phyloP scores from a whole-genome alignment of 1,140 invertebrate species.

The Hestina assimilis region DNA sequence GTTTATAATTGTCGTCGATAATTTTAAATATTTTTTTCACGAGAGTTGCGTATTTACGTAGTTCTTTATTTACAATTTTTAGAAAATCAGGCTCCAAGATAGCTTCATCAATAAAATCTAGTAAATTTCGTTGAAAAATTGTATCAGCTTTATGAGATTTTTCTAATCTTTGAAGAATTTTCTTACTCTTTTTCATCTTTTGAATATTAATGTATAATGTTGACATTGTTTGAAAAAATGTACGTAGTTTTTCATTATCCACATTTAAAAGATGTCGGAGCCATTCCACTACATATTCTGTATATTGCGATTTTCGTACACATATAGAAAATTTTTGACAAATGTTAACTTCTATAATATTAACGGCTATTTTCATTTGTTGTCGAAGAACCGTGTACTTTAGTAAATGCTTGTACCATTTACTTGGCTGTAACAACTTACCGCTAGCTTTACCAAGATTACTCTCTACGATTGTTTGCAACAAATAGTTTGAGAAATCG shows the following conservation, averaged over 20 bases:
- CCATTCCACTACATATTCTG: slow-evolving; percentile 40
- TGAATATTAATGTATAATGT: slow-evolving; percentile 27
- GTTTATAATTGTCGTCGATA: slow-evolving; percentile 38
- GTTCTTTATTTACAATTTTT: slow-evolving; percentile 18
- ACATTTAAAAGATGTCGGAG: slow-evolving; percentile 33
- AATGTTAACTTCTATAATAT: slow-evolving; percentile 35
- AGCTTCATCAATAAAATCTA: slow-evolving; percentile 46
- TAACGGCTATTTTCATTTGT: slow-evolving; percentile 43
- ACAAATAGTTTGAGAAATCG: slow-evolving; percentile 42
- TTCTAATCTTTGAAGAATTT: slow-evolving; percentile 34
- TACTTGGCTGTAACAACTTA: slow-evolving; percentile 18
- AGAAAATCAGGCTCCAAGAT: slow-evolving; percentile 34
- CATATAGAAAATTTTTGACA: slow-evolving; percentile 40
- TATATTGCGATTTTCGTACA: slow-evolving; percentile 35
- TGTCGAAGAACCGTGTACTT: slow-evolving; percentile 42
- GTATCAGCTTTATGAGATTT: slow-evolving; percentile 22
- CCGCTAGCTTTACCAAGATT: slow-evolving; percentile 32
- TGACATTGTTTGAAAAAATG: slow-evolving; percentile 28
- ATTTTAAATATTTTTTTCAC: slow-evolving; percentile 31
- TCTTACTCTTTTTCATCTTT: slow-evolving; percentile 31
- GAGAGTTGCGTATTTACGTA: slow-evolving; percentile 24
- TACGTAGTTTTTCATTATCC: slow-evolving; percentile 12
- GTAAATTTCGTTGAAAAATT: slow-evolving; percentile 30
- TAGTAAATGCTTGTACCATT: slow-evolving; percentile 36
- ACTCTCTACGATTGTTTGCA: slow-evolving; percentile 33